Evolutionary conservation across 2,888 invertebrate species (phyloP), one percentile per base, ranked within the genome.

Genomic region (Bedellia somnulentella): DNA sequence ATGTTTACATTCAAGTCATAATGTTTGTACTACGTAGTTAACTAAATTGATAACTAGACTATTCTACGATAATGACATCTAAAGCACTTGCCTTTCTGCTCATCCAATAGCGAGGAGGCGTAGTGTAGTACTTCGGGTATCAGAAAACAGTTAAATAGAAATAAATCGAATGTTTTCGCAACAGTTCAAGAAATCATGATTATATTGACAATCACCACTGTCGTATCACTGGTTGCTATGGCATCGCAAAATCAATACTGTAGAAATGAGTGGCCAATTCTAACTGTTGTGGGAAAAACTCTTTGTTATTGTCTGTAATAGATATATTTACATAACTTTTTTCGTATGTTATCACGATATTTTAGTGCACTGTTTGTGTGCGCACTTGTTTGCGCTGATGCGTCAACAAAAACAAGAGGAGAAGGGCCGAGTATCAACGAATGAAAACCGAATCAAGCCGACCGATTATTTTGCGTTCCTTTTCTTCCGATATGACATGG

Each of bases 351-450:
- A 66, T 66, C 62, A 60, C 52, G 46, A 52, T 59, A 63, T 63
- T n/a, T 70, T 70, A 67, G 63, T 70, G 67, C 68, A 70, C 64
- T 70, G 67, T 67, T 22, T n/a, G n/a, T n/a, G 68, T 68, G 68
- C 71, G 71, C 71, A 68, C 57, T 63, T 50, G 52, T 53, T 62
- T 59, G 70, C 66, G 73, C 63, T 60, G 66, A 57, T 70, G 64
- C 64, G 66, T 67, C 71, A 68, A 68, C 62, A 66, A 64, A 64
- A 61, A 52, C 57, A 46, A 46, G 43, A 34, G 34, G 35, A 36
- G 31, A 29, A 33, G 23, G 4, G 4, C n/a, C 23, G 23, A 23
- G 4, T 4, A 10, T 12, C n/a, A n/a, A n/a, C n/a, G n/a, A n/a
- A n/a, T n/a, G n/a, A n/a, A n/a, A n/a, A n/a, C n/a, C n/a, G n/a